Evolutionary conservation across 2,888 invertebrate genomes (phyloP).

Genomic region (Epiperipatus broadwayi): DNA sequence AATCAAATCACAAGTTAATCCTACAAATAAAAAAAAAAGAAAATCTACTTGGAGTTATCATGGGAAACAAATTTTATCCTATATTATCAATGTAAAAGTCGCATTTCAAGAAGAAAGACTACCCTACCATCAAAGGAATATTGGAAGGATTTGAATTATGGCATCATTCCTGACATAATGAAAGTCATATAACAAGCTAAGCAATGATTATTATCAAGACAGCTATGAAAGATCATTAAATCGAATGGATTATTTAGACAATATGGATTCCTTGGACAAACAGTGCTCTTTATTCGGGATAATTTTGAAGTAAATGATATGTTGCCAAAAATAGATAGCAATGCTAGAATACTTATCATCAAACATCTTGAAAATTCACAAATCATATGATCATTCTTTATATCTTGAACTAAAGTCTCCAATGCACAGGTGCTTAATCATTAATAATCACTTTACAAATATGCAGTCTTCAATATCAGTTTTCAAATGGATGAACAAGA

Average conservation of each 20-base stretch:
- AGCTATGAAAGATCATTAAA: constrained; percentile 6
- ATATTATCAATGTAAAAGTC: not conserved
- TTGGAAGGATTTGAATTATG: constrained; percentile 5
- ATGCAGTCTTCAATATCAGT: too few relatives aligned
- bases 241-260: constrained; percentile 1
- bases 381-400: too few relatives aligned
- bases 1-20: not conserved
- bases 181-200: not conserved
- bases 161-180: not conserved
- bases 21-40: not conserved
- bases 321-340: constrained; percentile 9
- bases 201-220: constrained; percentile 1
- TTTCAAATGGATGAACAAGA: too few relatives aligned
- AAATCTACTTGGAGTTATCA: not conserved
- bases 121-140: constrained; percentile 4
- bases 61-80: not conserved
- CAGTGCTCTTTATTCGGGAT: not conserved
- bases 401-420: too few relatives aligned
- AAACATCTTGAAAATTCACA: not conserved
- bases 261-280: constrained; percentile 4
- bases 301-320: constrained; percentile 11
- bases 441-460: too few relatives aligned
- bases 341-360: not conserved
- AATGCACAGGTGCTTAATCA: too few relatives aligned
- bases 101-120: not conserved